Base-by-base conservation (phyloP, 2,888 invertebrate species). In the Pachycephus smyrnensis region DNA sequence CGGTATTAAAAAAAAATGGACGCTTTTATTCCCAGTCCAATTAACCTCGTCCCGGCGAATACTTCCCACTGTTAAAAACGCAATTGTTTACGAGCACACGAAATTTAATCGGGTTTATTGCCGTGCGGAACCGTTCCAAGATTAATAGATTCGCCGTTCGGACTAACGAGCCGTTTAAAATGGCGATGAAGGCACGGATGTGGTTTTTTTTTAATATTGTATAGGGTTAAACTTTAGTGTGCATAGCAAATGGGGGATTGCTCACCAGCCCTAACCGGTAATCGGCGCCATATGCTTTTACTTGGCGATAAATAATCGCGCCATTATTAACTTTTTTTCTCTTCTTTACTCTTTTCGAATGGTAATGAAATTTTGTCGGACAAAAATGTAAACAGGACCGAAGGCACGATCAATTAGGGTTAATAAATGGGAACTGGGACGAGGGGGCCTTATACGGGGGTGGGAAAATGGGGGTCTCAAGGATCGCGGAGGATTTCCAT, bases 351-450 rank as follows among this genome's bases (percentile, higher is more conserved):
- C 80, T 40, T 55, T 55, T 23, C 9, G 55, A 55, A 23, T 55
- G 55, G 55, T 82, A 83, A 82, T 82, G 85, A 87, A 87, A 85
- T 85, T 84, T 85, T 82, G 84, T 81, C 82, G 76, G 76, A 77
- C 79, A 78, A 81, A 80, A 84, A 83, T 80, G 80, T 79, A 82
- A 85, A 82, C 81, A 73, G 77, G 78, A 78, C 76, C 75, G 36
- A 32, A 68, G 69, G 73, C 73, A 74, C 89, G 89, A 90, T 91
- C 89, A 91, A 90, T 91, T 91, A 91, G 89, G 87, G 86, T 86
- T 90, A 91, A 90, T 90, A 90, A 91, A 89, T 89, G 89, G 87
- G 86, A 82, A 83, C 84, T 83, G 84, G 81, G 84, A 86, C 84
- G 80, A 78, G 76, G 73, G 79, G 76, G 79, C 77, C 79, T 77